Evolutionary conservation across 2,797 vertebrate genomes (phyloP), one percentile per base, ranked within the genome.

Genomic region (Pampus argenteus): DNA sequence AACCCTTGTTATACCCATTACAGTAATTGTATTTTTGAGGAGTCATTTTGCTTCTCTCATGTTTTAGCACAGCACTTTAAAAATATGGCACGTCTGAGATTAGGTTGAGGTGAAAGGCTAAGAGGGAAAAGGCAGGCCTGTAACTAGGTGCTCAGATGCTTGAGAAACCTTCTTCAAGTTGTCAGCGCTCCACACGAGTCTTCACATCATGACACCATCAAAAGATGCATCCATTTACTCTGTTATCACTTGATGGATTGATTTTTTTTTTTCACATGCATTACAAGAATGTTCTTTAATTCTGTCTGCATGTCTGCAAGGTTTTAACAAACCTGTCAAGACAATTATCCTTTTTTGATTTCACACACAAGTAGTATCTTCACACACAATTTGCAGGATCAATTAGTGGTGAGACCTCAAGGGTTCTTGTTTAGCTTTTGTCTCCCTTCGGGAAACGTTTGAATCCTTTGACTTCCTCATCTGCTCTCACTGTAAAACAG

Each of bases 401-500:
- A 88, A 85, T 85, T 82, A 76, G 73, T 60, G 74, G 52, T 67
- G 61, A 73, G 73, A 80, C 69, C 79, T 69, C 1, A 0, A 76
- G 63, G 78, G 55, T 50, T 81, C 66, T 79, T 63, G 54, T 84
- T 85, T 68, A 66, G 44, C 70, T 59, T 56, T 61, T 63, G 49
- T 65, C 50, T 60, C 40, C 73, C 67, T 61, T 61, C 57, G 75
- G 86, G 68, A 81, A 78, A 64, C 8, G 18, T 73, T 75, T 59
- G 50, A 50, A 47, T 54, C 42, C 48, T 71, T 59, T 25, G 71
- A 78, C 66, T 76, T 57, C 29, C 66, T 74, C 51, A 14, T 74
- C 78, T 64, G 36, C 69, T 45, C 62, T 88, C 34, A 57, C 67
- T 87, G 82, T 83, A 65, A 75, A 88, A 87, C 78, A 84, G 51